Evolutionary conservation across 1,140 invertebrate genomes (phyloP).

Genomic region (Brachionus rubens): DNA sequence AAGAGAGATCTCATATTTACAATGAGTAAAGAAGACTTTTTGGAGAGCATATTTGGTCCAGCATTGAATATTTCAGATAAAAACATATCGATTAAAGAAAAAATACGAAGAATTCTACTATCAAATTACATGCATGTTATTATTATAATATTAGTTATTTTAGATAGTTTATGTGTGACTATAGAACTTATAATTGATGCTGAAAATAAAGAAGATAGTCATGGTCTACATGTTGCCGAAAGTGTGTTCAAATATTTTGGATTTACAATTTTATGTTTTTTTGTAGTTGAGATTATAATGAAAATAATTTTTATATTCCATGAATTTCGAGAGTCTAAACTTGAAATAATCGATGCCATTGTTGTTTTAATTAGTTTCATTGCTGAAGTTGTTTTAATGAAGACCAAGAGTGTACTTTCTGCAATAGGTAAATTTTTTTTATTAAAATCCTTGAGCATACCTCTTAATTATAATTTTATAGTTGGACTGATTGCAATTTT

Average conservation of each 20-base stretch:
- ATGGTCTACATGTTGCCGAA: background rate
- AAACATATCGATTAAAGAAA: background rate
- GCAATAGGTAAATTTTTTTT: background rate
- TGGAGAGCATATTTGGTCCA: slow-evolving; percentile 25
- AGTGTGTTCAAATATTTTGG: slow-evolving; percentile 3
- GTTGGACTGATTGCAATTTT: slow-evolving; percentile 20
- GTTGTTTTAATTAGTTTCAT: slow-evolving; percentile 36
- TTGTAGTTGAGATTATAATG: slow-evolving; percentile 9
- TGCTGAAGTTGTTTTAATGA: slow-evolving; percentile 23
- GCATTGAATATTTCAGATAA: background rate
- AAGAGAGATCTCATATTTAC: background rate
- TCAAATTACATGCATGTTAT: slow-evolving; percentile 37
- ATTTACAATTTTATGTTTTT: slow-evolving; percentile 25
- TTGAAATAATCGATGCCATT: slow-evolving; percentile 27
- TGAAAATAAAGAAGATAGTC: slow-evolving; percentile 18
- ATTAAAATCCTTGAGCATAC: background rate
- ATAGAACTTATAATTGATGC: slow-evolving; percentile 24
- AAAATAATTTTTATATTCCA: slow-evolving; percentile 13
- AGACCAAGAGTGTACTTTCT: background rate
- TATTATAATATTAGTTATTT: background rate
- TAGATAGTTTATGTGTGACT: slow-evolving; percentile 31
- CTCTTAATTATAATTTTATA: no score
- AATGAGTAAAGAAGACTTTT: slow-evolving; percentile 1
- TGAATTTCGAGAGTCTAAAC: slow-evolving; percentile 28
- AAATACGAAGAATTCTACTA: background rate